These are phyloP conservation scores for Felis chaus DNA, from an alignment of 2,113 vertebrate genomes.

Conservation along the genomic window DNA sequence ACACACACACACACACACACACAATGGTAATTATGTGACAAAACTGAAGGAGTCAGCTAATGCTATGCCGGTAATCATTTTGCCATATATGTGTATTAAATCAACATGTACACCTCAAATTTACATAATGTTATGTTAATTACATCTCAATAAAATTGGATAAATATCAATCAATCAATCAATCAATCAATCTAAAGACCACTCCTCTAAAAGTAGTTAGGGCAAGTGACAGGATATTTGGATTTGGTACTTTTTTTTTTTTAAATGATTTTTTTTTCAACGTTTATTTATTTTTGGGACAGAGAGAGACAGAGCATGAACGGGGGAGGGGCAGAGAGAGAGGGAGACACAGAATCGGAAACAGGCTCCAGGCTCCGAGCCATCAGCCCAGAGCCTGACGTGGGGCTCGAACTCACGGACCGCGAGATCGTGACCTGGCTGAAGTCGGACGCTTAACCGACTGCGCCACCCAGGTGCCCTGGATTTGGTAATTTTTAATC, in stretches of 20 bases:
- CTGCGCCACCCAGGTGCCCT: too few relatives aligned
- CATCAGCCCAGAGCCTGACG: too few relatives aligned
- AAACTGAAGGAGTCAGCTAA: neutral
- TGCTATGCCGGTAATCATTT: neutral
- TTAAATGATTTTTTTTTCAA: too few relatives aligned
- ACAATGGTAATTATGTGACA: neutral
- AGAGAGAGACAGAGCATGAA: too few relatives aligned
- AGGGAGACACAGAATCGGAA: too few relatives aligned
- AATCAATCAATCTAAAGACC: neutral
- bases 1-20: neutral
- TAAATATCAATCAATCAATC: neutral
- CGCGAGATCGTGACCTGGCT: too few relatives aligned
- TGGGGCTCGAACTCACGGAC: too few relatives aligned
- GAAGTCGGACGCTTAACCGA: too few relatives aligned
- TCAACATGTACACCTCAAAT: neutral
- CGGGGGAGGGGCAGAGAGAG: too few relatives aligned
- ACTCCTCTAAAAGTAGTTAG: neutral
- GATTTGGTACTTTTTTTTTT: neutral
- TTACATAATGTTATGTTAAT: neutral
- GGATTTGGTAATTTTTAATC: neutral
- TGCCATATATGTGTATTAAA: neutral
- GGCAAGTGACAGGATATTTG: neutral
- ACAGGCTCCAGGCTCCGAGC: too few relatives aligned
- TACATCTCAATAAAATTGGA: neutral
- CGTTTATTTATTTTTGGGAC: too few relatives aligned